Evolutionary conservation across 2,113 vertebrate genomes (phyloP).

Genomic region (Sakesphorus luctuosus): DNA sequence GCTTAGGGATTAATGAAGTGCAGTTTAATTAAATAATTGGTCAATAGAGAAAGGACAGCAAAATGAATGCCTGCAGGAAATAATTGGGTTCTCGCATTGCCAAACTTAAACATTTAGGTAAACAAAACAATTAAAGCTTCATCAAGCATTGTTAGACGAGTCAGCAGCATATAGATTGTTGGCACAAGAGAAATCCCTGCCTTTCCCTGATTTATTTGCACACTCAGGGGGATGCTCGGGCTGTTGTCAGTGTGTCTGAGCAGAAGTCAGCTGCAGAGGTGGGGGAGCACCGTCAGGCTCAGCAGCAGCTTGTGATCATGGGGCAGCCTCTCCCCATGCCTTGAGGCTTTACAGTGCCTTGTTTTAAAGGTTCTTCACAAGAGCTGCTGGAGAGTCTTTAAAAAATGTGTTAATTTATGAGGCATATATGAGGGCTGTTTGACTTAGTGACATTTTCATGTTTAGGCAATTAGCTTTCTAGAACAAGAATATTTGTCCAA

Average conservation of each 20-base stretch:
- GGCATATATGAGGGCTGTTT: constrained; percentile 35
- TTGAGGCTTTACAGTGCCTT: background rate
- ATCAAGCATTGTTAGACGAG: constrained; percentile 61
- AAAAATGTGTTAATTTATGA: constrained; percentile 60
- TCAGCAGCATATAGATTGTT: constrained; percentile 27
- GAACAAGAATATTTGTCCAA: constrained; percentile 24
- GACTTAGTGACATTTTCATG: constrained; percentile 28
- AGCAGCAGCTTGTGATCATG: background rate
- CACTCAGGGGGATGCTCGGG: background rate
- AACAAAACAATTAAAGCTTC: constrained; percentile 73
- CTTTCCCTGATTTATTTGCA: constrained; percentile 20
- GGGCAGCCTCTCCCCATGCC: background rate
- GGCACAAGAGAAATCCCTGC: constrained; percentile 28
- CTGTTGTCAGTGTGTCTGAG: background rate
- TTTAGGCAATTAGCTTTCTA: constrained; percentile 28
- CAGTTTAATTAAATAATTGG: constrained; percentile 80
- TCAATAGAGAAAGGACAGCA: constrained; percentile 67
- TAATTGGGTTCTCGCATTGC: constrained; percentile 57
- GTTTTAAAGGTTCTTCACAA: background rate
- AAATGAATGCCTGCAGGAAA: constrained; percentile 69
- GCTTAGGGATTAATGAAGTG: constrained; percentile 76
- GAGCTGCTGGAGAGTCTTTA: constrained; percentile 30
- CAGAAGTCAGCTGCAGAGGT: constrained; percentile 24
- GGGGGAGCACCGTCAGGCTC: background rate
- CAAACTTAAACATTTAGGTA: constrained; percentile 72